Percentiles rank a stretch among this genome's conserved stretches.
Conservation (phyloP, 1,140 invertebrate species). For the Bradynema listronoti region DNA sequence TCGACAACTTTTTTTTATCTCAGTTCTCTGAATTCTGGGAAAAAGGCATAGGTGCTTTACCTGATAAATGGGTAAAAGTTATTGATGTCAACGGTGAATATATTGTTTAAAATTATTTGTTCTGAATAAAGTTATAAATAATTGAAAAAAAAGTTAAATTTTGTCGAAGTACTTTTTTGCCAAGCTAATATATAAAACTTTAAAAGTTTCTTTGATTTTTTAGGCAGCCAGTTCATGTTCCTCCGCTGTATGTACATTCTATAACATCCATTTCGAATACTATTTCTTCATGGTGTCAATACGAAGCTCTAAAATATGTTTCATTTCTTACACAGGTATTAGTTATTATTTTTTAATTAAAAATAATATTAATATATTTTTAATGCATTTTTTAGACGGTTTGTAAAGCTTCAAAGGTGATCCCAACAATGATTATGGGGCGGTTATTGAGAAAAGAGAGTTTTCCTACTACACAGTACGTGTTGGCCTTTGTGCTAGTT, state of each 20-base stretch:
- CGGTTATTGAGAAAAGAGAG: slow-evolving; percentile 72
- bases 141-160: too few relatives aligned
- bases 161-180: too few relatives aligned
- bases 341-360: slow-evolving; percentile 52
- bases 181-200: slow-evolving; percentile 15
- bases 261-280: slow-evolving; percentile 95
- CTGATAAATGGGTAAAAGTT: too few relatives aligned
- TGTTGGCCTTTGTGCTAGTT: slow-evolving; percentile 74
- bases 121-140: too few relatives aligned
- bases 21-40: too few relatives aligned
- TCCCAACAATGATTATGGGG: slow-evolving; percentile 97
- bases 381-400: slow-evolving; percentile 66
- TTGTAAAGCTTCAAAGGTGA: slow-evolving; percentile 86
- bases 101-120: too few relatives aligned
- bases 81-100: too few relatives aligned
- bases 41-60: too few relatives aligned
- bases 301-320: slow-evolving; percentile 95
- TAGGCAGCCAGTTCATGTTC: slow-evolving; percentile 58
- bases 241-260: slow-evolving; percentile 89
- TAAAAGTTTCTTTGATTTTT: slow-evolving; percentile 17
- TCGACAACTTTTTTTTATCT: too few relatives aligned
- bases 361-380: background rate
- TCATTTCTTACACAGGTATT: slow-evolving; percentile 87
- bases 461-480: slow-evolving; percentile 87
- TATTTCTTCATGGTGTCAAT: slow-evolving; percentile 98